Conservation (phyloP, 1,140 invertebrate genomes). For the Palaemon carinicauda region DNA sequence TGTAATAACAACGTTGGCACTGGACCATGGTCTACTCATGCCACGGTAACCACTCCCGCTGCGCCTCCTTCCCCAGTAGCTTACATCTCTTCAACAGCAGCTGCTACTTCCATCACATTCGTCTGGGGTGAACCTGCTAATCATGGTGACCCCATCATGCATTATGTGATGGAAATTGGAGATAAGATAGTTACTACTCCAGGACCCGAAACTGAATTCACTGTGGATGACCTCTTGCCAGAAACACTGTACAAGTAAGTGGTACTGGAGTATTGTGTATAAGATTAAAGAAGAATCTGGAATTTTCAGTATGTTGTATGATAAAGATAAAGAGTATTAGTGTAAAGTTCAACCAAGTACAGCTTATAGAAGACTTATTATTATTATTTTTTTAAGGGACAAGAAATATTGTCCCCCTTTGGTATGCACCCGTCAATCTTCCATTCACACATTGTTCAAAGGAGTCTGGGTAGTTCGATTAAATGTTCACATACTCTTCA, state of each 20-base stretch:
- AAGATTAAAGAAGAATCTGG: no score
- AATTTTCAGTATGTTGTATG: no score
- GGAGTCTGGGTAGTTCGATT: no score
- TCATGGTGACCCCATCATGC: constrained; percentile 77
- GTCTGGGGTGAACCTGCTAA: constrained; percentile 76
- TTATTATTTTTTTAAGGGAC: no score
- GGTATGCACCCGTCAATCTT: no score
- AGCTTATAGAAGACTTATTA: no score
- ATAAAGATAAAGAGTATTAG: no score
- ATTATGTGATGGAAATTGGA: constrained; percentile 79
- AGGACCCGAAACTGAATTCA: constrained; percentile 63
- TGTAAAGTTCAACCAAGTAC: no score
- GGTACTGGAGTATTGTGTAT: background rate
- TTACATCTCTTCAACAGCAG: constrained; percentile 69
- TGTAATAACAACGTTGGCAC: constrained; percentile 80
- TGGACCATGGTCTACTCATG: constrained; percentile 75
- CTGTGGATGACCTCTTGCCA: constrained; percentile 68
- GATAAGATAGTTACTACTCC: constrained; percentile 72
- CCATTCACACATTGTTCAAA: no score
- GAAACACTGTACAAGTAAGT: constrained; percentile 71
- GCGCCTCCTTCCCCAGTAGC: constrained; percentile 77
- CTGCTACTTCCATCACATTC: constrained; percentile 74
- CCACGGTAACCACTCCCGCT: constrained; percentile 74
- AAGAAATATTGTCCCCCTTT: no score
- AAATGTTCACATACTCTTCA: no score